phyloP scores from a whole-genome alignment of 2,888 invertebrate species.

The Megastigmus dorsalis region DNA sequence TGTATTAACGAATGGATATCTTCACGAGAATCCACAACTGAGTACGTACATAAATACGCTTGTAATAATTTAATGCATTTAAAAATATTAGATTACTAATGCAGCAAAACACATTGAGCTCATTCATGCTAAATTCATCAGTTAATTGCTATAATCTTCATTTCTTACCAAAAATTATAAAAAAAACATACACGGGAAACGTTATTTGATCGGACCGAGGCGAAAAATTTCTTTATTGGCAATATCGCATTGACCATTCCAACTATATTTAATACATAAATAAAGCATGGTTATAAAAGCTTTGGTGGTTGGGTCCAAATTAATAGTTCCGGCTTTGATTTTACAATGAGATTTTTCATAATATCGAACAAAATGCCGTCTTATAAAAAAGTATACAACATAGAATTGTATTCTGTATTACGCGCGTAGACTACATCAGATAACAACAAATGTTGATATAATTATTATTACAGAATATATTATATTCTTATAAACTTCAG shows the following conservation, averaged over 20 bases:
- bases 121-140: slow-evolving; percentile 51
- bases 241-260: background rate
- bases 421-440: too few relatives aligned
- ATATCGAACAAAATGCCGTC: too few relatives aligned
- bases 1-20: slow-evolving; percentile 83
- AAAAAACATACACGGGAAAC: too few relatives aligned
- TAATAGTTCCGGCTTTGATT: too few relatives aligned
- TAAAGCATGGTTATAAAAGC: background rate
- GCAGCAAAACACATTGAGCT: slow-evolving; percentile 48
- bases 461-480: too few relatives aligned
- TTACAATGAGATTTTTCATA: too few relatives aligned
- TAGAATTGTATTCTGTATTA: too few relatives aligned
- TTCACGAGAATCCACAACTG: slow-evolving; percentile 78
- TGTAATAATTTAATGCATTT: slow-evolving; percentile 36
- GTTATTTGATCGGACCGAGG: background rate
- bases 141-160: slow-evolving; percentile 41
- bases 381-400: too few relatives aligned
- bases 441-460: too few relatives aligned
- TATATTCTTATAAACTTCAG: too few relatives aligned
- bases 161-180: slow-evolving; percentile 21
- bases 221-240: background rate
- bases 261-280: slow-evolving; percentile 3
- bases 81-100: slow-evolving; percentile 52
- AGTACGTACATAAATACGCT: slow-evolving; percentile 76
- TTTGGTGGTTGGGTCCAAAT: slow-evolving; percentile 20